phyloP scores from a whole-genome alignment of 2,113 vertebrate genomes.

The Chloropsis hardwickii region DNA sequence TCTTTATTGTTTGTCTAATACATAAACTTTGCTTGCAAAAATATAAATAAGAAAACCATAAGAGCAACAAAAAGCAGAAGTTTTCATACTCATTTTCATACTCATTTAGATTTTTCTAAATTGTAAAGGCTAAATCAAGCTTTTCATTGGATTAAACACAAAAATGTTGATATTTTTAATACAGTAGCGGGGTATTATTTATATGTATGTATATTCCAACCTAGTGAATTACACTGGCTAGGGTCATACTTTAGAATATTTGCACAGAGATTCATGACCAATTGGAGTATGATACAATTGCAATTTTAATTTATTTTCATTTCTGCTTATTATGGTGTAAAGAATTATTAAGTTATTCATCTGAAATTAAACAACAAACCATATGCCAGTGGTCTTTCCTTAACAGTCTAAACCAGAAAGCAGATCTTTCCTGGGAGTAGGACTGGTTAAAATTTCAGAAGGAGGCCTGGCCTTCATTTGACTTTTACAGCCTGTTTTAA shows the following conservation, averaged over 20 bases:
- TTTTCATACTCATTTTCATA: not conserved
- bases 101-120: not conserved
- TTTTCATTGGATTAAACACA: not conserved
- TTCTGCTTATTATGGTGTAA: accelerated
- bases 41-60: not conserved
- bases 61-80: not conserved
- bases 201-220: not conserved
- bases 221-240: not conserved
- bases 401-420: not conserved
- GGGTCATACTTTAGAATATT: not conserved
- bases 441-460: not conserved
- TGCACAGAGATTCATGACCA: not conserved
- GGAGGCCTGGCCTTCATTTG: not conserved
- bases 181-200: not conserved
- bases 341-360: not conserved
- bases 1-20: slow-evolving; percentile 28
- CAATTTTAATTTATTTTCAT: not conserved
- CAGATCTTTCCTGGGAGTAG: not conserved
- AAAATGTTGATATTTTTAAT: not conserved
- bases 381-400: not conserved
- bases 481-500: not conserved
- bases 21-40: not conserved
- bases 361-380: not conserved
- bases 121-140: not conserved
- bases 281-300: not conserved